Conservation (phyloP, 2,797 vertebrate species). For the Spea hammondii region DNA sequence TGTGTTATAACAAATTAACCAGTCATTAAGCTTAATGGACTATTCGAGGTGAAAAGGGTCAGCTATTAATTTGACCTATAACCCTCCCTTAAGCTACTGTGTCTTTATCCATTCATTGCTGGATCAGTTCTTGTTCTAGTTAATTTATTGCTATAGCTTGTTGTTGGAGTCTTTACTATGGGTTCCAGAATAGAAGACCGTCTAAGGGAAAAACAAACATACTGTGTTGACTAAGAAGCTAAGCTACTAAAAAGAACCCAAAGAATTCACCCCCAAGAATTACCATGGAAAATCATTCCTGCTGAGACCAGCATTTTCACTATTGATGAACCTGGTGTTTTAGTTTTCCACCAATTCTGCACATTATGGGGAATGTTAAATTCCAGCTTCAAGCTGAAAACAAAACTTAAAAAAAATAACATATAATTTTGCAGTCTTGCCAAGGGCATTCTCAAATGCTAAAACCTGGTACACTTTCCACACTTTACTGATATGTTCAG, state of each 20-base stretch:
- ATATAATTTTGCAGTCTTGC: neutral
- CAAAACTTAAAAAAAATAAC: neutral
- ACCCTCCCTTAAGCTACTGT: constrained; percentile 57
- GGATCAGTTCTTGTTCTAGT: constrained; percentile 46
- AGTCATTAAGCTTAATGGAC: constrained; percentile 65
- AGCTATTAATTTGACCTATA: constrained; percentile 64
- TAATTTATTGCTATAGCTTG: constrained; percentile 51
- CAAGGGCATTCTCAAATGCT: neutral
- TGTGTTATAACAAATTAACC: constrained; percentile 69
- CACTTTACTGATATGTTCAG: no score
- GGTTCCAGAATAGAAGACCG: constrained; percentile 46
- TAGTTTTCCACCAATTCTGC: neutral
- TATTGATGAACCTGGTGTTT: neutral
- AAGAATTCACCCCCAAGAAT: neutral
- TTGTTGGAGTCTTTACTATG: constrained; percentile 54
- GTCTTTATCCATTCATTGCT: constrained; percentile 33
- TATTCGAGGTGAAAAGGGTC: constrained; percentile 60
- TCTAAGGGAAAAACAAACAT: constrained; percentile 29
- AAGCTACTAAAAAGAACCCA: neutral
- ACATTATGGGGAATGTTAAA: no score
- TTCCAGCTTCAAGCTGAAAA: no score
- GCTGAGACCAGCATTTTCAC: neutral
- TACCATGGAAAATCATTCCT: neutral
- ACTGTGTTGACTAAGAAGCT: neutral
- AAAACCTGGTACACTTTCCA: no score